Conservation (phyloP, 2,797 vertebrate species). For the Xiphophorus birchmanni region DNA sequence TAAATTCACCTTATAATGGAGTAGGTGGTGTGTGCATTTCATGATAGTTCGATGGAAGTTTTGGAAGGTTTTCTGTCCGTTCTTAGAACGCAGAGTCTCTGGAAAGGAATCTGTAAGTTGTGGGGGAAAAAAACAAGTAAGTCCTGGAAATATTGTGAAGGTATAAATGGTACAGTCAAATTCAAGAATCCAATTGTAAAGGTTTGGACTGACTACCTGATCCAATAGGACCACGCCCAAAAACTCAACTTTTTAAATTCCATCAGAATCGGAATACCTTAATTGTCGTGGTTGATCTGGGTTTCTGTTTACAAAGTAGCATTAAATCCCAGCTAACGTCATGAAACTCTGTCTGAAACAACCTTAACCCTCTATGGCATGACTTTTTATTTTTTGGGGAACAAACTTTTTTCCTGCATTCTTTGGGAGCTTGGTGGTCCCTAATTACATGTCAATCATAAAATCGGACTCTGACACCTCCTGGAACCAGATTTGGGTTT, state of each 20-base stretch:
- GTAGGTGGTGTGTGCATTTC: not conserved
- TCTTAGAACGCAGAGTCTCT: not conserved
- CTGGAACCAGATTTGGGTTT: too few species aligned
- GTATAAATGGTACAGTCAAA: not conserved
- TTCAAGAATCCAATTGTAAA: not conserved
- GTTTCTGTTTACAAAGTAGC: not conserved
- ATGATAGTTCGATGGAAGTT: not conserved
- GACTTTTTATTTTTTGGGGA: too few species aligned
- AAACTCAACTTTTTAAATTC: not conserved
- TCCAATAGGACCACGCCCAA: not conserved
- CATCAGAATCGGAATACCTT: not conserved
- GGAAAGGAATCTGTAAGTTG: not conserved
- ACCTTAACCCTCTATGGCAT: too few species aligned
- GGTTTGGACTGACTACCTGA: not conserved
- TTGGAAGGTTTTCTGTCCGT: not conserved
- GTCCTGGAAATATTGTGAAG: not conserved
- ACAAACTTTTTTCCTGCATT: too few species aligned
- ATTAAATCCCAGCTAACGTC: not conserved
- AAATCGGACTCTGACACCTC: too few species aligned
- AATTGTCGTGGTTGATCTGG: not conserved
- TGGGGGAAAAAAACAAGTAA: not conserved
- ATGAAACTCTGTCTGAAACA: not conserved
- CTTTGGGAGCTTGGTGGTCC: too few species aligned
- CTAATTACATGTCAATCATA: too few species aligned
- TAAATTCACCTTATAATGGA: too few species aligned